phyloP scores from a whole-genome alignment of 2,113 vertebrate species.

The Barnardius zonarius region DNA sequence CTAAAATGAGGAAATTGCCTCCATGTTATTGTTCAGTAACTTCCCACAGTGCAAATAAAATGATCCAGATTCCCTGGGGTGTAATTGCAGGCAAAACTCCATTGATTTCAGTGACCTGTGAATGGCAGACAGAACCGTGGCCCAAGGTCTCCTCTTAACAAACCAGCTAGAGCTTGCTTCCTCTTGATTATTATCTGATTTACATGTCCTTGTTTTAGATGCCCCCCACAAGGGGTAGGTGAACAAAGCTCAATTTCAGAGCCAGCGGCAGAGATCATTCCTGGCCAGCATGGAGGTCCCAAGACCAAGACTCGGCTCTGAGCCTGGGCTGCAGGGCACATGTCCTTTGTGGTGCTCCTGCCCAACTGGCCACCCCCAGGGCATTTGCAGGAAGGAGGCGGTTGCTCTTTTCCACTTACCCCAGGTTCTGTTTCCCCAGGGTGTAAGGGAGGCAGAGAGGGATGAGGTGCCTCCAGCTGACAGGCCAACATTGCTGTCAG shows the following conservation, averaged over 20 bases:
- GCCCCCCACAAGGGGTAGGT: background rate
- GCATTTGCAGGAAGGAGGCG: background rate
- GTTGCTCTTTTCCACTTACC: background rate
- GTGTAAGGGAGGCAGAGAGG: background rate
- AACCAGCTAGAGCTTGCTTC: conserved; percentile 14
- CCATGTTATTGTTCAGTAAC: background rate
- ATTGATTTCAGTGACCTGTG: conserved; percentile 46
- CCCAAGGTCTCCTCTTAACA: conserved; percentile 6
- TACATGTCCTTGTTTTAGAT: background rate
- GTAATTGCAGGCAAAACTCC: conserved; percentile 18
- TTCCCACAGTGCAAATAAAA: conserved; percentile 3
- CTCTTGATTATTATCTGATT: background rate
- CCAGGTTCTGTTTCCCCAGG: background rate
- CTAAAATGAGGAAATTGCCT: background rate
- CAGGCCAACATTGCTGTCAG: background rate
- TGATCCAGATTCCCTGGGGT: background rate
- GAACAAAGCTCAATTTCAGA: background rate
- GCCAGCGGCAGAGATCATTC: background rate
- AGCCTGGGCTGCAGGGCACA: background rate
- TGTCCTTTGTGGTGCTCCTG: background rate
- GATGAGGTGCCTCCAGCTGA: background rate
- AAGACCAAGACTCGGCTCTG: accelerated
- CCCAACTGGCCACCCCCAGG: accelerated
- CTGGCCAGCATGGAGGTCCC: background rate
- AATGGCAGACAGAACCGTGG: conserved; percentile 4